Conservation (phyloP, 1,140 invertebrate species). For the Stegodyphus dumicola region DNA sequence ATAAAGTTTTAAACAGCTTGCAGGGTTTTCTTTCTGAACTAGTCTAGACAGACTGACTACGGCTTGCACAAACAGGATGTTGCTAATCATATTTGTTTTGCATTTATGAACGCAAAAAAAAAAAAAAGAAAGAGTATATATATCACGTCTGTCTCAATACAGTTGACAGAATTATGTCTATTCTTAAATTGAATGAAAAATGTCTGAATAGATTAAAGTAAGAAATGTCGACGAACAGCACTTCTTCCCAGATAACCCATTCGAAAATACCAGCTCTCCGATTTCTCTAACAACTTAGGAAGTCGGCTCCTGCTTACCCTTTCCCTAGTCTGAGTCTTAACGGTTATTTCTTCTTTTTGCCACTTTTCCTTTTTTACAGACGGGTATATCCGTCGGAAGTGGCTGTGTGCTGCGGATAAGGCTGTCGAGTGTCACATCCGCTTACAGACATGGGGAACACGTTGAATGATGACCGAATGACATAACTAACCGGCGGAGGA, state of each 20-base stretch:
- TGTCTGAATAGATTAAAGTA: too few species aligned
- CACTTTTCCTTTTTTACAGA: slow-evolving; percentile 10
- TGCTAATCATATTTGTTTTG: too few species aligned
- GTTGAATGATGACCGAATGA: slow-evolving; percentile 59
- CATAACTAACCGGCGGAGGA: slow-evolving; percentile 54
- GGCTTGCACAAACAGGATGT: too few species aligned
- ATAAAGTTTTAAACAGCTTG: too few species aligned
- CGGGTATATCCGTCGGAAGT: slow-evolving; percentile 41
- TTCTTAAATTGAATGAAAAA: too few species aligned
- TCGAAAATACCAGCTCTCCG: slow-evolving; percentile 28
- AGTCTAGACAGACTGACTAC: too few species aligned
- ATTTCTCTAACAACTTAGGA: slow-evolving; percentile 36
- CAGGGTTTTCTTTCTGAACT: too few species aligned
- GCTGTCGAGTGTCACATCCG: slow-evolving; percentile 57
- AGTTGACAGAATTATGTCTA: too few species aligned
- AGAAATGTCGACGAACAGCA: too few species aligned
- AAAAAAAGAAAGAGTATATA: too few species aligned
- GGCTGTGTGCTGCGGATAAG: slow-evolving; percentile 52
- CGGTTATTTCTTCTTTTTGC: slow-evolving; percentile 1
- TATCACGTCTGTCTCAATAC: too few species aligned
- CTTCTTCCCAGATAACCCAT: not conserved
- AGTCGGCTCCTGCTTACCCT: slow-evolving; percentile 21
- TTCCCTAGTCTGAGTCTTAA: slow-evolving; percentile 7
- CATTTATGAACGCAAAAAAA: too few species aligned
- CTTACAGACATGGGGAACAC: slow-evolving; percentile 46